Percentiles rank a stretch among this genome's conserved stretches.
Conservation (phyloP, 2,113 vertebrate genomes). For the Triplophysa dalaica region DNA sequence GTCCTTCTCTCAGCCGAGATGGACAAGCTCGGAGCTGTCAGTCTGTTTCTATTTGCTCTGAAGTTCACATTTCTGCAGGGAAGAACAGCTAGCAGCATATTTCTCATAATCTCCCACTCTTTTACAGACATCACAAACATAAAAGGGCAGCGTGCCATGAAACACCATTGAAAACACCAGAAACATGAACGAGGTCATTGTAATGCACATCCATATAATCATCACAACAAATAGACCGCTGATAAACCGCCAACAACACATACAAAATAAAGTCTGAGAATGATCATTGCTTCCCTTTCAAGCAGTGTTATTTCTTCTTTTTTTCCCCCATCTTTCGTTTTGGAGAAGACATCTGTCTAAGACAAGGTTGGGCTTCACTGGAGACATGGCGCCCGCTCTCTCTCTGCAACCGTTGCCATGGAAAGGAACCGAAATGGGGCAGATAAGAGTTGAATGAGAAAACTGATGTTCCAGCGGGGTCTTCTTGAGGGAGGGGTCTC, state of each 20-base stretch:
- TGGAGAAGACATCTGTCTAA: slow-evolving; percentile 68
- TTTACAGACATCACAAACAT: slow-evolving; percentile 30
- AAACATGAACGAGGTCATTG: neutral
- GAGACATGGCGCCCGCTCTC: slow-evolving; percentile 64
- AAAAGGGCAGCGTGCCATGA: neutral
- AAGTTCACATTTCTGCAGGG: slow-evolving; percentile 38
- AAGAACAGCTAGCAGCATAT: slow-evolving; percentile 34
- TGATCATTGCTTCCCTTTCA: slow-evolving; percentile 4
- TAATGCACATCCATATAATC: neutral
- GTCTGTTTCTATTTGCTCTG: slow-evolving; percentile 42
- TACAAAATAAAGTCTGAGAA: slow-evolving; percentile 5
- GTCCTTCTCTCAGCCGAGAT: slow-evolving; percentile 44
- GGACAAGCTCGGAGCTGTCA: slow-evolving; percentile 55
- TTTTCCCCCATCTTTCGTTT: neutral
- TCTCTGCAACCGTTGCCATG: slow-evolving; percentile 66
- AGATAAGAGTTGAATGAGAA: slow-evolving; percentile 73
- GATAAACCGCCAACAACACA: neutral
- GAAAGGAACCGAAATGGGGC: slow-evolving; percentile 74
- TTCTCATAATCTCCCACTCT: slow-evolving; percentile 30
- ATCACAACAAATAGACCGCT: neutral
- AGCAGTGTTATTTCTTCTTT: neutral
- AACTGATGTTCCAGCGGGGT: slow-evolving; percentile 57
- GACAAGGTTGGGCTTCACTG: slow-evolving; percentile 67
- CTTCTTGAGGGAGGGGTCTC: slow-evolving; percentile 62
- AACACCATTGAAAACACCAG: neutral